phyloP scores from a whole-genome alignment of 2,113 vertebrate genomes.

The Hippocampus comes region DNA sequence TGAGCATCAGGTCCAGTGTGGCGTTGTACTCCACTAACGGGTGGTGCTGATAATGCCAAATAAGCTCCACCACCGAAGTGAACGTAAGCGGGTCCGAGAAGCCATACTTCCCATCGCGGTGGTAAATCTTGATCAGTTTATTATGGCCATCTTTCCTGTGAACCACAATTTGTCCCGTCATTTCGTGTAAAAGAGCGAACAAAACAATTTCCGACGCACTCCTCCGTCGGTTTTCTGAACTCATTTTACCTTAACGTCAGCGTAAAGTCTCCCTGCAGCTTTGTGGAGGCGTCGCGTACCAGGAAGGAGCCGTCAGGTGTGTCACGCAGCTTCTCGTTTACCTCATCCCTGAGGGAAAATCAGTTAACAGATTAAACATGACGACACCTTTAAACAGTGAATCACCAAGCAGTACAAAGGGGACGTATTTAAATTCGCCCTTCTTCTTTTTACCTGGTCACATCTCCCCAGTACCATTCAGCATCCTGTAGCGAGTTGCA shows the following conservation, averaged over 20 bases:
- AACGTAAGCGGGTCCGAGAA: slow-evolving; percentile 96
- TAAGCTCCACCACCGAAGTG: slow-evolving; percentile 90
- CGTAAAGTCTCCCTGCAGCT: slow-evolving; percentile 92
- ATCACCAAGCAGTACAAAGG: neutral
- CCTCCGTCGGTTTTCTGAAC: neutral
- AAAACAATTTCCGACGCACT: neutral
- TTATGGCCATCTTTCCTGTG: slow-evolving; percentile 93
- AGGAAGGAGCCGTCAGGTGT: slow-evolving; percentile 92
- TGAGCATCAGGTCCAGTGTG: slow-evolving; percentile 89
- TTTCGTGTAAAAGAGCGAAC: neutral
- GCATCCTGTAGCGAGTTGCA: slow-evolving; percentile 81
- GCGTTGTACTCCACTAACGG: slow-evolving; percentile 94
- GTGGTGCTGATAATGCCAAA: slow-evolving; percentile 90
- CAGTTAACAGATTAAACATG: slow-evolving; percentile 14
- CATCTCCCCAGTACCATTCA: slow-evolving; percentile 97
- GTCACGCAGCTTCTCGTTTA: slow-evolving; percentile 90
- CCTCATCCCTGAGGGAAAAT: slow-evolving; percentile 82
- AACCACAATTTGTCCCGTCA: neutral
- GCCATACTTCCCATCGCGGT: slow-evolving; percentile 88
- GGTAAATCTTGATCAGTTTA: slow-evolving; percentile 95
- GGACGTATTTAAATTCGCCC: neutral
- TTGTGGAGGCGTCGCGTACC: slow-evolving; percentile 92
- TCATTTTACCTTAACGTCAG: slow-evolving; percentile 82
- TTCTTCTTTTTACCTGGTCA: slow-evolving; percentile 80
- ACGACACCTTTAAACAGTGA: neutral